phyloP scores from a whole-genome alignment of 2,113 vertebrate genomes.

The Erinaceus europaeus region DNA sequence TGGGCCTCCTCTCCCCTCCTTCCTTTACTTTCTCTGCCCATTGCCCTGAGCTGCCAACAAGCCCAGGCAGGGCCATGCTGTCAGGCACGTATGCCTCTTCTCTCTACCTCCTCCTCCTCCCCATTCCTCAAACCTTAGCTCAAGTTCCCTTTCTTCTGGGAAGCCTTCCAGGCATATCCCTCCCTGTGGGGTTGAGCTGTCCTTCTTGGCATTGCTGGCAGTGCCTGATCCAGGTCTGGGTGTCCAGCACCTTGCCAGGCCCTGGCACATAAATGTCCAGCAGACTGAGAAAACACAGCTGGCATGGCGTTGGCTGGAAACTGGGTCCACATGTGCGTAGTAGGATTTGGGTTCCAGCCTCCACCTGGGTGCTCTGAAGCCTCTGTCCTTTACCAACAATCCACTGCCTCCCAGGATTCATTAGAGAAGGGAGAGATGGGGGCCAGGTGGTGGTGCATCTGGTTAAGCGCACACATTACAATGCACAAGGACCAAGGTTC shows the following conservation, averaged over 20 bases:
- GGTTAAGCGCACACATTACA: neutral
- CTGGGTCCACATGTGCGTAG: neutral
- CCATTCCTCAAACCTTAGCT: neutral
- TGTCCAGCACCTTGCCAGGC: neutral
- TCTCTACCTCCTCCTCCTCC: neutral
- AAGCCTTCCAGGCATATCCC: neutral
- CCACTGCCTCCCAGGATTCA: neutral
- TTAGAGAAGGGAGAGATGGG: neutral
- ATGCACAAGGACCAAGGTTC: too few relatives aligned
- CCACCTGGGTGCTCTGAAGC: neutral
- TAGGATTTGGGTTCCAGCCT: neutral
- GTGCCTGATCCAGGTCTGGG: neutral
- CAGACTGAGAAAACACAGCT: neutral
- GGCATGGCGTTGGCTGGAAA: rapidly evolving
- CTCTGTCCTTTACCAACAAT: neutral
- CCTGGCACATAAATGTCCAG: neutral
- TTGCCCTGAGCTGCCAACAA: neutral
- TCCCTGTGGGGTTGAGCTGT: neutral
- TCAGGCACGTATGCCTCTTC: neutral
- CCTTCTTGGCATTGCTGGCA: neutral
- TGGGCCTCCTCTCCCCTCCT: neutral
- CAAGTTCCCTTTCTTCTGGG: neutral
- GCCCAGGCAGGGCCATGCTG: neutral
- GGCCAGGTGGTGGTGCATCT: neutral
- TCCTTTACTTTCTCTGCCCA: neutral